These are phyloP conservation scores for Thermophis baileyi DNA, from an alignment of 2,113 vertebrate species.

Conservation along the genomic window DNA sequence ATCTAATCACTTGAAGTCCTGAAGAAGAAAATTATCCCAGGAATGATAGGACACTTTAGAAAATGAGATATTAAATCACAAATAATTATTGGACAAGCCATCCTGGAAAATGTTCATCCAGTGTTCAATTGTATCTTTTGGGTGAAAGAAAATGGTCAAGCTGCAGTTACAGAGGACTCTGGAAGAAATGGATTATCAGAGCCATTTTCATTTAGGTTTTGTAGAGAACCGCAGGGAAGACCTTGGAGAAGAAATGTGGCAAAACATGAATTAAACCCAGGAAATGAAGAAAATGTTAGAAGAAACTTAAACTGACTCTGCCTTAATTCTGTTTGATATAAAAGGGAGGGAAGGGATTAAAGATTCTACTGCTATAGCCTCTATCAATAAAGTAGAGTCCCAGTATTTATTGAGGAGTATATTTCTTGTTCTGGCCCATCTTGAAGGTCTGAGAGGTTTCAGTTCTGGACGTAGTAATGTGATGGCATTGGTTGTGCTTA, in stretches of 20 bases:
- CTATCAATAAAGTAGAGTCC: background rate
- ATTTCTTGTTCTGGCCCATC: background rate
- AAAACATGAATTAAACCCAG: background rate
- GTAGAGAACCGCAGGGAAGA: background rate
- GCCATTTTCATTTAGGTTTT: background rate
- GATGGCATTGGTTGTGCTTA: background rate
- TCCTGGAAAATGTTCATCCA: background rate
- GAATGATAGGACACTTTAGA: background rate
- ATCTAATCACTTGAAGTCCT: background rate
- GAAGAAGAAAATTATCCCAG: background rate
- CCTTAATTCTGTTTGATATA: background rate
- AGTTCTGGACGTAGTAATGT: background rate
- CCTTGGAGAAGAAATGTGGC: background rate
- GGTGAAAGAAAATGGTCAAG: background rate
- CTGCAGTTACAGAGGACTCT: background rate
- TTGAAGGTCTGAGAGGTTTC: background rate
- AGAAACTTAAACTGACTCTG: background rate
- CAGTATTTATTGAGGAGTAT: background rate
- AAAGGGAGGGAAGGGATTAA: background rate
- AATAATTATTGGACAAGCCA: background rate
- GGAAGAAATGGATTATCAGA: background rate
- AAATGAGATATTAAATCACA: background rate
- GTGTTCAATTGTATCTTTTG: background rate
- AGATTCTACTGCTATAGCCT: background rate
- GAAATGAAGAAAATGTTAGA: background rate